Conservation (phyloP, 1,140 invertebrate species). For the Papilio aristodemus region DNA sequence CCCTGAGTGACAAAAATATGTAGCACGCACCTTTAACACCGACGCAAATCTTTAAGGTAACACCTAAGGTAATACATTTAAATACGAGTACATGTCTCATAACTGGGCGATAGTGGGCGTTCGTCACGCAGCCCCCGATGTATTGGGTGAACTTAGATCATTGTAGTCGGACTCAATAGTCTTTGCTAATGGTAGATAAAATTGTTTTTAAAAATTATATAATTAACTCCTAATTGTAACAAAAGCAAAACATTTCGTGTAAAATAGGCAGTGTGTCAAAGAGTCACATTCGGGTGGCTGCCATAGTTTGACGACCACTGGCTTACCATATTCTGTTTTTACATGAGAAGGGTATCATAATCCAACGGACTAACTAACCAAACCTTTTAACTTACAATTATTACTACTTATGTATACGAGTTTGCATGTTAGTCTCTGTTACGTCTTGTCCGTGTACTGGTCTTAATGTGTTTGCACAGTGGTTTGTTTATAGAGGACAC, state of each 20-base stretch:
- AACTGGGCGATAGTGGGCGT: neutral
- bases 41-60: constrained; percentile 11
- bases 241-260: too few species aligned
- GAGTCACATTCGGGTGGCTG: too few species aligned
- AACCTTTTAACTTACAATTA: too few species aligned
- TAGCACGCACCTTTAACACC: constrained; percentile 40
- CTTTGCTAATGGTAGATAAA: too few species aligned
- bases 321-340: too few species aligned
- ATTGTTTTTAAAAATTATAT: too few species aligned
- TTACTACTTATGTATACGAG: neutral
- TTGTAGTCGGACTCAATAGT: too few species aligned
- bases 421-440: neutral
- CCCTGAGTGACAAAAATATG: constrained; percentile 46
- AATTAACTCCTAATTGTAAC: too few species aligned
- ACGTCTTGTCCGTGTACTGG: neutral
- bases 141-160: neutral
- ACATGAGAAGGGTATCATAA: too few species aligned
- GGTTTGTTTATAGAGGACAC: constrained; percentile 4
- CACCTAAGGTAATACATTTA: neutral
- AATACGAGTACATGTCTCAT: neutral
- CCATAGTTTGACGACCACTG: too few species aligned
- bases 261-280: too few species aligned
- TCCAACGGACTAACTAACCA: too few species aligned
- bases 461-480: constrained; percentile 10
- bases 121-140: neutral